Evolutionary conservation across 2,888 invertebrate species (phyloP).

Genomic region (Serrognathus titanus): DNA sequence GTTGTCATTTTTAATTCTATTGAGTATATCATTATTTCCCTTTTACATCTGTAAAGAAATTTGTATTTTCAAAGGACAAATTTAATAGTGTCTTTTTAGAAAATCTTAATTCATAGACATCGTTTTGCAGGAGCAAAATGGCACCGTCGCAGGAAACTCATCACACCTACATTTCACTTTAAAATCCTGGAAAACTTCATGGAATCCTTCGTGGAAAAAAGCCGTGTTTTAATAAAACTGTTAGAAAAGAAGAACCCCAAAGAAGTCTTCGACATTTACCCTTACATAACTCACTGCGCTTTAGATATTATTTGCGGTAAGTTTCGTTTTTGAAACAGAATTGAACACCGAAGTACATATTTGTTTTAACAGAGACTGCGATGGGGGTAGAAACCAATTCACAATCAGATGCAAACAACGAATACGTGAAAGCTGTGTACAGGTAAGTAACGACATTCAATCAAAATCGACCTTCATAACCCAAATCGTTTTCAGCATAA

Average conservation of each 20-base stretch:
- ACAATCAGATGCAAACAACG: conserved; percentile 5
- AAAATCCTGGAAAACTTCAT: conserved; percentile 15
- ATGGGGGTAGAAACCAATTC: conserved; percentile 14
- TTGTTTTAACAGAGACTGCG: conserved; percentile 8
- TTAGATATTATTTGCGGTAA: conserved; percentile 15
- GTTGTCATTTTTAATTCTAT: too few species aligned
- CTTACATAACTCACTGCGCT: conserved; percentile 8
- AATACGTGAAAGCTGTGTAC: conserved; percentile 11
- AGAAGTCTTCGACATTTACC: conserved; percentile 10
- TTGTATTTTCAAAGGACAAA: too few species aligned
- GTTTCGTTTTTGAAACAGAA: background rate
- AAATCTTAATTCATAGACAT: too few species aligned
- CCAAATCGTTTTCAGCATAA: conserved; percentile 1
- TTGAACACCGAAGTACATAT: background rate
- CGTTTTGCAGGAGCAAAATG: conserved; percentile 14
- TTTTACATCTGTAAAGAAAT: too few species aligned
- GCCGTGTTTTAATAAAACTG: conserved; percentile 1
- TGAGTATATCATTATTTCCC: too few species aligned
- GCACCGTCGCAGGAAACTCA: conserved; percentile 11
- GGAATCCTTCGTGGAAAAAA: conserved; percentile 11
- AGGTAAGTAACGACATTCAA: conserved; percentile 1
- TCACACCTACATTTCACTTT: conserved; percentile 17
- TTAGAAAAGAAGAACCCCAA: conserved; percentile 5
- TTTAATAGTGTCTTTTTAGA: too few species aligned
- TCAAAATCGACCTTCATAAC: background rate